A percentile compares a stretch with the other conserved stretches of the same genome.
These are phyloP conservation scores for Drosophila malerkotliana DNA, from an alignment of 1,140 invertebrate genomes.

Conservation along the genomic window DNA sequence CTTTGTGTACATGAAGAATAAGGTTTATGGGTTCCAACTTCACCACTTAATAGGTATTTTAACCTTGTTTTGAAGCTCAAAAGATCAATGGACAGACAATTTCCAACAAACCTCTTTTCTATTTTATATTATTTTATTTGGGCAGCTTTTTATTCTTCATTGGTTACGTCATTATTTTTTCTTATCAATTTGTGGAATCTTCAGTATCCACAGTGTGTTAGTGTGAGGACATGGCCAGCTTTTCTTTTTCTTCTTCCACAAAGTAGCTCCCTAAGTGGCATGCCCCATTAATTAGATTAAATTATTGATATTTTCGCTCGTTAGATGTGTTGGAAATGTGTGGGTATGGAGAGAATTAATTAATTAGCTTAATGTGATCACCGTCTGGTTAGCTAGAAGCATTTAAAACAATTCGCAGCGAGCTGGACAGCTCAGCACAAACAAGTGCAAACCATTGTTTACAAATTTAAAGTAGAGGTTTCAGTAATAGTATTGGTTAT, in stretches of 20 bases:
- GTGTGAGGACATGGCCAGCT: constrained; percentile 46
- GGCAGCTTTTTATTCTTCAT: neutral
- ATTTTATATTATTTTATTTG: too few relatives aligned
- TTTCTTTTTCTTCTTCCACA: constrained; percentile 19
- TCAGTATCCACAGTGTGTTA: constrained; percentile 37
- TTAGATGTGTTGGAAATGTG: constrained; percentile 53
- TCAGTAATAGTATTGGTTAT: neutral
- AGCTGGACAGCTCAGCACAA: constrained; percentile 30
- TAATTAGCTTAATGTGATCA: constrained; percentile 65
- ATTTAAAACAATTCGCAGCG: constrained; percentile 58
- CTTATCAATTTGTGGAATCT: neutral
- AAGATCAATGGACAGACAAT: too few relatives aligned
- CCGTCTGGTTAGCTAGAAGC: constrained; percentile 25
- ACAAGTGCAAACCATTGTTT: constrained; percentile 13
- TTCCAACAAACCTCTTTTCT: too few relatives aligned
- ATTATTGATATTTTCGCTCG: constrained; percentile 12
- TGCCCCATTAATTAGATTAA: constrained; percentile 7
- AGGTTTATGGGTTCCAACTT: constrained; percentile 26
- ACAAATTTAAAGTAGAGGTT: constrained; percentile 4
- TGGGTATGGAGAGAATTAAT: constrained; percentile 45
- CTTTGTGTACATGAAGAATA: constrained; percentile 16
- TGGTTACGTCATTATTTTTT: neutral
- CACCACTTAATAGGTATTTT: neutral
- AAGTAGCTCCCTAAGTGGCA: constrained; percentile 18
- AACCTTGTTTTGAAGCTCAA: neutral